Base-by-base conservation (phyloP, 2,888 invertebrate species). In the Pelosia muscerda region DNA sequence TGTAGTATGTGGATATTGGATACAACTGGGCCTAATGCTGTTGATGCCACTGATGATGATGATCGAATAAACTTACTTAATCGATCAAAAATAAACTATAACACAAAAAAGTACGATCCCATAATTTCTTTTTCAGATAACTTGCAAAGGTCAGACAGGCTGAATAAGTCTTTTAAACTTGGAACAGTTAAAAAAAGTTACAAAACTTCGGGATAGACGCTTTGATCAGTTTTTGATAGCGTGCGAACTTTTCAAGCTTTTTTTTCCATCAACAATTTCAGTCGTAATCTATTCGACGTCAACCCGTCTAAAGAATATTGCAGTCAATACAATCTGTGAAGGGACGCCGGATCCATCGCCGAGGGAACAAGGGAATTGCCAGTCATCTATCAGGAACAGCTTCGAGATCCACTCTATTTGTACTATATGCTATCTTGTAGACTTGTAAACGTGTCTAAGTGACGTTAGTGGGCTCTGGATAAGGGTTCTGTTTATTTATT, bases 281-380 rank as follows among this genome's bases (percentile, higher is more conserved):
- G 63, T 74, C 66, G 63, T 75, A 76, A 75, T 81, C 60, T 74
- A 70, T 75, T 73, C 56, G 70, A 70, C 60, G 74, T 77, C 71
- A 73, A 75, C 72, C 74, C 63, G 63, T 74, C 68, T 64, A 64
- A 71, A 69, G 77, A 68, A 71, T 73, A 74, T 77, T 74, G 68
- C 63, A 77, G 75, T 81, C 77, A 81, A 75, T 79, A 81, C 77
- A 77, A 69, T 77, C 74, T 76, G 69, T 65, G 71, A 31, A 69
- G 61, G 68, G 63, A 59, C 55, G 70, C 66, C 28, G 65, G 25
- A 69, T 63, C 68, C 49, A 66, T 58, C 63, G 67, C 49, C 26
- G 64, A 26, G 66, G 71, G 79, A 72, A 73, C 68, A 74, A 73
- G 73, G 73, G 72, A 78, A 77, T 75, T 69, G 71, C 69, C 68